Base-by-base conservation (phyloP, 2,797 vertebrate genomes). In the Luscinia luscinia region DNA sequence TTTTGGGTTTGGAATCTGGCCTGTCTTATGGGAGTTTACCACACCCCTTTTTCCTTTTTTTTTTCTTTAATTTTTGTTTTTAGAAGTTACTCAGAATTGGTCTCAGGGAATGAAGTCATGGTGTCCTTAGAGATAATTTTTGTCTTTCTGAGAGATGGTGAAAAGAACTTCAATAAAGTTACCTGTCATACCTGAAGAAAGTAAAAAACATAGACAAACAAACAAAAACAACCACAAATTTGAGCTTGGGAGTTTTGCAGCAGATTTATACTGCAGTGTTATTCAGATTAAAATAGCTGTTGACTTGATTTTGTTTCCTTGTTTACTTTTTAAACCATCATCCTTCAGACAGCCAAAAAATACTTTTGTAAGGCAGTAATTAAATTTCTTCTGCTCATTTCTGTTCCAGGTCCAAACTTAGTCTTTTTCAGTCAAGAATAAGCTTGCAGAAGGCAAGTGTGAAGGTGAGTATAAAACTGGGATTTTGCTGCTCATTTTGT, bases 391-490 rank as follows among this genome's bases (percentile, higher is more conserved):
- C 24, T 88, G 36, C 93, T 87, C 77, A 1, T 96, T 94, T 96
- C 77, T 95, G 15, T 97, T 96, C 89, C 97, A 99, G 99, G 98
- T 99, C 99, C 85, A 99, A 99, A 98, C 98, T 99, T 98, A 99
- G 98, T 97, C 98, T 99, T 97, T 99, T 99, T 95, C 99, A 99
- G 96, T 99, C 99, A 89, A 98, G 99, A 98, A 99, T 99, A 98
- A 99, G 99, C 98, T 99, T 99, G 99, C 99, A 99, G 98, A 99
- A 99, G 98, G 99, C 99, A 77, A 99, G 99, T 76, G 99, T 99
- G 38, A 99, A 99, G 99, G 99, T 99, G 96, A 98, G 98, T 95
- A 12, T 68, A 57, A 46, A 81, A 40, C 21, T 59, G 17, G 15
- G 4, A 4, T 41, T 86, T 66, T 79, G 67, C 48, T 38, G 46